phyloP scores from a whole-genome alignment of 2,888 invertebrate genomes.

The Lasiommata megera region DNA sequence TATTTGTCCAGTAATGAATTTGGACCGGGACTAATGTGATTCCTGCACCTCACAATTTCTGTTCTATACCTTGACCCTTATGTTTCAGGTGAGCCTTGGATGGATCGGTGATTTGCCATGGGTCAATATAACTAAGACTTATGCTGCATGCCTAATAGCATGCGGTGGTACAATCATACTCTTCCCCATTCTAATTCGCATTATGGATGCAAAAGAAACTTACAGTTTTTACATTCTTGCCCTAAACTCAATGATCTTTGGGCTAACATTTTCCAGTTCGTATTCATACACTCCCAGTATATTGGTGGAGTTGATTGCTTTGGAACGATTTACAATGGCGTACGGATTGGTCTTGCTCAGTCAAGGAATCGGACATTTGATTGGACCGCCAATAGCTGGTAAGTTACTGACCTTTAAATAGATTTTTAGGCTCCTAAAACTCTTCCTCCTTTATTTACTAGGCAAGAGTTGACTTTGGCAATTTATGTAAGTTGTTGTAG shows the following conservation, averaged over 20 bases:
- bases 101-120: slow-evolving; percentile 94
- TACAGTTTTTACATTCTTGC: slow-evolving; percentile 77
- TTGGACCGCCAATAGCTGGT: slow-evolving; percentile 97
- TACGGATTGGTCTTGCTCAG: slow-evolving; percentile 94
- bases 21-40: no score
- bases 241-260: slow-evolving; percentile 85
- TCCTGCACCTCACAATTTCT: no score
- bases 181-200: slow-evolving; percentile 80
- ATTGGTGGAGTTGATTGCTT: slow-evolving; percentile 92
- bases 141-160: slow-evolving; percentile 87
- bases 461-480: no score
- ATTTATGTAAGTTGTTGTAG: no score
- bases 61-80: not conserved
- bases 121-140: slow-evolving; percentile 92
- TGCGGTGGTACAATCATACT: slow-evolving; percentile 83
- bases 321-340: slow-evolving; percentile 95
- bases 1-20: no score
- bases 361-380: slow-evolving; percentile 95
- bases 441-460: not conserved
- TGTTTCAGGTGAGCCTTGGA: slow-evolving; percentile 87
- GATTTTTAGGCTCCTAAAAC: not conserved
- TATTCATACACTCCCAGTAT: slow-evolving; percentile 96
- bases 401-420: slow-evolving; percentile 30
- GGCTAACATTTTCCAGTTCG: slow-evolving; percentile 94
- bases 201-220: slow-evolving; percentile 53